phyloP scores from a whole-genome alignment of 2,113 vertebrate species.

The Mesitornis unicolor region DNA sequence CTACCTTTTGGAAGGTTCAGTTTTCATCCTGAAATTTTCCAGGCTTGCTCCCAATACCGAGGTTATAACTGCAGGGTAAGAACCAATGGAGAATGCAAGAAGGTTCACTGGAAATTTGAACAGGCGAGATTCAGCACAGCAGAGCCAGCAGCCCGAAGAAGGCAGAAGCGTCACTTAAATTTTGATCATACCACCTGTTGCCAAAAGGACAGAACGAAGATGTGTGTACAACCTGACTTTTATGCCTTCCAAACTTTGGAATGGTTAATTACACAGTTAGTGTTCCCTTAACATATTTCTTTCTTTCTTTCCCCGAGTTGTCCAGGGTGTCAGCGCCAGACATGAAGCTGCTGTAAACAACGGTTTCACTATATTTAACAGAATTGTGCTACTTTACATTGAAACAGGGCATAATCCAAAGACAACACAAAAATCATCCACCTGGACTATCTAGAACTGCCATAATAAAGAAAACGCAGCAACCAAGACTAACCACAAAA shows the following conservation, averaged over 20 bases:
- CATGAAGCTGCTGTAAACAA: background rate
- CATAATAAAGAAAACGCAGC: background rate
- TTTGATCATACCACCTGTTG: constrained; percentile 3
- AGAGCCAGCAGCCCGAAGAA: constrained; percentile 18
- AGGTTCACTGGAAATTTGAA: constrained; percentile 58
- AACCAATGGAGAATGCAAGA: constrained; percentile 31
- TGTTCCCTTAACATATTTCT: background rate
- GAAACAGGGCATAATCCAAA: background rate
- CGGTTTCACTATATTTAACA: background rate
- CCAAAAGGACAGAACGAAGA: constrained; percentile 19
- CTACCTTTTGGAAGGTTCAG: constrained; percentile 62
- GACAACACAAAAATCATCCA: background rate
- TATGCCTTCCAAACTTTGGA: background rate
- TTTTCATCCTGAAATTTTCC: constrained; percentile 66
- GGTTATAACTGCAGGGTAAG: constrained; percentile 23
- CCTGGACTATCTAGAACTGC: background rate
- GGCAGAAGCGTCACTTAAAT: background rate
- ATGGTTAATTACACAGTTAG: background rate
- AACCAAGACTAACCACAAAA: background rate
- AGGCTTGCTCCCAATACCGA: constrained; percentile 55
- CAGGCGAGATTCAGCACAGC: constrained; percentile 37
- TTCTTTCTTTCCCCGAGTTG: background rate
- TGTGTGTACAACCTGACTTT: background rate
- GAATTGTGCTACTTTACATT: background rate
- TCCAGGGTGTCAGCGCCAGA: background rate